Evolutionary conservation across 1,140 invertebrate species (phyloP).

Genomic region (Cydia splendana): DNA sequence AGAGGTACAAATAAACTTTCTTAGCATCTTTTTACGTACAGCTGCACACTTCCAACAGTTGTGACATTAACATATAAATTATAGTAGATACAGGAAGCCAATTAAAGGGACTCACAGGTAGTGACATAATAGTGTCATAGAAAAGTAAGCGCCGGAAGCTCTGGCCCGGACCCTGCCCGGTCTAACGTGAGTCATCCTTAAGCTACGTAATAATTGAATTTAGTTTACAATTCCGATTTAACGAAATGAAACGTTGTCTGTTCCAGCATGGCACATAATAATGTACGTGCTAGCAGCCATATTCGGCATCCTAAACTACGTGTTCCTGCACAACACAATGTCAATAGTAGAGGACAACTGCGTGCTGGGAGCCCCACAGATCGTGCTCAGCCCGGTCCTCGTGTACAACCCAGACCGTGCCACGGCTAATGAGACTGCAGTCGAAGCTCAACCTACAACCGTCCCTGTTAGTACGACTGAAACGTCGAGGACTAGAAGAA

Average conservation of each 20-base stretch:
- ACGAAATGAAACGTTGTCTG: not conserved
- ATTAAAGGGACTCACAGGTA: too few relatives aligned
- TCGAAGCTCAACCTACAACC: slow-evolving; percentile 41
- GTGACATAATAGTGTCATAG: too few relatives aligned
- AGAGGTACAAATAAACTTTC: too few relatives aligned
- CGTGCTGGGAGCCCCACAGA: slow-evolving; percentile 55
- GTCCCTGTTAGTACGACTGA: slow-evolving; percentile 18
- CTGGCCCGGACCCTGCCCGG: too few relatives aligned
- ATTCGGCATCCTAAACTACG: slow-evolving; percentile 66
- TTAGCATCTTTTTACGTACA: too few relatives aligned
- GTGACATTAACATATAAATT: too few relatives aligned
- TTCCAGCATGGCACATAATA: slow-evolving; percentile 68
- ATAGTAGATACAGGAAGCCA: too few relatives aligned
- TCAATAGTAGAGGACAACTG: slow-evolving; percentile 61
- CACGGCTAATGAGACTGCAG: slow-evolving; percentile 31
- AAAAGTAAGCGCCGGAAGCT: too few relatives aligned
- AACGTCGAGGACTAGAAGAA: not conserved
- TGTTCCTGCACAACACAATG: slow-evolving; percentile 63
- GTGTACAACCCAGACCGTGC: not conserved
- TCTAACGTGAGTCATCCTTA: too few relatives aligned
- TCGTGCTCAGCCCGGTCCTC: slow-evolving; percentile 53
- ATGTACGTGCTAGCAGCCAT: slow-evolving; percentile 59
- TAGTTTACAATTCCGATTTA: not conserved
- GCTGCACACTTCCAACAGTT: too few relatives aligned
- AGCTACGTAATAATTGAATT: too few relatives aligned